Conservation (phyloP, 2,797 vertebrate genomes). For the Lepilemur septentrionalis region DNA sequence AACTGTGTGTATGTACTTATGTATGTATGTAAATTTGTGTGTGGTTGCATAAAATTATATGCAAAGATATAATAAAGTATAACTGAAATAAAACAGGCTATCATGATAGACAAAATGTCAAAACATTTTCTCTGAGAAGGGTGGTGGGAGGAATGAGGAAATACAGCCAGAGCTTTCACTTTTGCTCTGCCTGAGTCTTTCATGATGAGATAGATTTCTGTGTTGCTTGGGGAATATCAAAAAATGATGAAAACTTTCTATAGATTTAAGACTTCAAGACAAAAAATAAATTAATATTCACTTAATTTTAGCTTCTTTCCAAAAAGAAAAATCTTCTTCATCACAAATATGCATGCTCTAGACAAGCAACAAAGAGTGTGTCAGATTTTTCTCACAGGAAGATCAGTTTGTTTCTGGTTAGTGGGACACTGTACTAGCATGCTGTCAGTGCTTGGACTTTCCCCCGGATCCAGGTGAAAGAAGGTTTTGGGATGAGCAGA, state of each 20-base stretch:
- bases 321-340: neutral
- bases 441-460: neutral
- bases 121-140: neutral
- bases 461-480: neutral
- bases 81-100: neutral
- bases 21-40: neutral
- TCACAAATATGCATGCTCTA: neutral
- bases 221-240: neutral
- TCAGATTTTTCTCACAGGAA: neutral
- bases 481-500: neutral
- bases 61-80: neutral
- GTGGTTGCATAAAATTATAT: neutral
- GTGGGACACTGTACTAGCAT: too few relatives aligned
- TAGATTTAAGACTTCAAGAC: neutral
- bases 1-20: neutral
- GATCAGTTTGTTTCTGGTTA: neutral
- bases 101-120: neutral
- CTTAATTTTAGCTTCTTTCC: neutral
- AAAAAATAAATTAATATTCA: neutral
- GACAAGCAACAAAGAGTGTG: neutral
- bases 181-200: neutral
- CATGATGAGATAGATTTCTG: neutral
- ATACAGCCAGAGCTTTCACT: neutral
- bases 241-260: neutral
- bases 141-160: neutral